Base-by-base conservation (phyloP, 2,113 vertebrate species). In the Myiozetetes cayanensis region DNA sequence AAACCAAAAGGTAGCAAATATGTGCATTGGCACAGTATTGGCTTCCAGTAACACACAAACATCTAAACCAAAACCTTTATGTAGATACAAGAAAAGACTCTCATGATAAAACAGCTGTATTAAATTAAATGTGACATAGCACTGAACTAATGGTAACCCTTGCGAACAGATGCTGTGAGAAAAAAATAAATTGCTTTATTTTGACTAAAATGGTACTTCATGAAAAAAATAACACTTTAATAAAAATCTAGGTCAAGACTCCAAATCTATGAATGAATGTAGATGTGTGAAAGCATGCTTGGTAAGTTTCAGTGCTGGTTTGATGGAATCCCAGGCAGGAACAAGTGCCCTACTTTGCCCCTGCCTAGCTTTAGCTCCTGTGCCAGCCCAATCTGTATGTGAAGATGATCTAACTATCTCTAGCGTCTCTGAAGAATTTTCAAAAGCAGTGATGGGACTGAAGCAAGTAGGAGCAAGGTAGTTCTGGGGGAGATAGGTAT, bases 1-100 rank as follows among this genome's bases (percentile, higher is more conserved):
- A 82, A 96, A 90, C 62, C 62, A 77, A 96, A 56, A 47, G 61
- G 39, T 89, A 87, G 53, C 52, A 93, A 89, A 71, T 94, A 88
- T 39, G 39, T 89, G 63, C 73, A 91, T 83, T 62, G 88, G 72
- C 44, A 88, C 39, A 91, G 16, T 47, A 79, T 77, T 88, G 78
- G 41, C 72, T 92, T 95, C 84, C 31, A 93, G 68, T 8, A 73
- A 30, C 63, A 79, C 35, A 59, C 20, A 92, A 82, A 78, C 22
- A 71, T 65, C 17, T 78, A 72, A 93, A 81, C 2, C 3, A n/a
- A 93, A 85, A 44, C 39, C 37, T 53, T 85, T 49, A 65, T 39
- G 30, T 46, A 43, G 44, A n/a, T 65, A 63, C 7, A 90, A 65
- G 33, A 72, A 65, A 63, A 78, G 39, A 89, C 56, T 67, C 17